A percentile compares a stretch with the other conserved stretches of the same genome.
phyloP scores from a whole-genome alignment of 2,113 vertebrate species.

The Ondatra zibethicus region DNA sequence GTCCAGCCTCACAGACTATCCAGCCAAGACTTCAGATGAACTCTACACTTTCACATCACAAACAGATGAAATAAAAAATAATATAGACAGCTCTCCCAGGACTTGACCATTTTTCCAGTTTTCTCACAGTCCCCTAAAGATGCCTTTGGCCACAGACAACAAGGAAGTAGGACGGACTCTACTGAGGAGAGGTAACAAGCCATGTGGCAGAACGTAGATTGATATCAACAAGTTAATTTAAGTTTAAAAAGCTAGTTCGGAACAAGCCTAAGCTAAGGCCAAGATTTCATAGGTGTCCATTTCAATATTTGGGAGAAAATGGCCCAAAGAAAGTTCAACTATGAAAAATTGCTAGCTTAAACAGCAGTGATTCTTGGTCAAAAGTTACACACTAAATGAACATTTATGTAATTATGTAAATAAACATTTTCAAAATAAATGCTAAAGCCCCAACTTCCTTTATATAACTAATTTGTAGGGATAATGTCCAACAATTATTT shows the following conservation, averaged over 20 bases:
- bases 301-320: not conserved
- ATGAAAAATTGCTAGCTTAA: not conserved
- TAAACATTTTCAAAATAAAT: conserved; percentile 28
- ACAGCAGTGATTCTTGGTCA: conserved; percentile 28
- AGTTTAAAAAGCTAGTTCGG: not conserved
- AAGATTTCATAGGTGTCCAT: not conserved
- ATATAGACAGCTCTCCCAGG: no score
- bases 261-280: not conserved
- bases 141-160: no score
- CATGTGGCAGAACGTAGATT: not conserved
- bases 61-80: no score
- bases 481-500: not conserved
- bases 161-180: not conserved
- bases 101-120: no score
- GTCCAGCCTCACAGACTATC: no score
- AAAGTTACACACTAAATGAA: not conserved
- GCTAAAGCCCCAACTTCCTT: not conserved
- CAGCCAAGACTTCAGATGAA: no score
- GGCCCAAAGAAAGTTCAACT: not conserved
- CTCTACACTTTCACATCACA: no score
- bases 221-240: not conserved
- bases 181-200: not conserved
- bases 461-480: not conserved
- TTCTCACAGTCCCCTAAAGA: no score
- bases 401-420: not conserved